A percentile compares a stretch with the other conserved stretches of the same genome.
phyloP scores from a whole-genome alignment of 2,113 vertebrate genomes.

The Cariama cristata region DNA sequence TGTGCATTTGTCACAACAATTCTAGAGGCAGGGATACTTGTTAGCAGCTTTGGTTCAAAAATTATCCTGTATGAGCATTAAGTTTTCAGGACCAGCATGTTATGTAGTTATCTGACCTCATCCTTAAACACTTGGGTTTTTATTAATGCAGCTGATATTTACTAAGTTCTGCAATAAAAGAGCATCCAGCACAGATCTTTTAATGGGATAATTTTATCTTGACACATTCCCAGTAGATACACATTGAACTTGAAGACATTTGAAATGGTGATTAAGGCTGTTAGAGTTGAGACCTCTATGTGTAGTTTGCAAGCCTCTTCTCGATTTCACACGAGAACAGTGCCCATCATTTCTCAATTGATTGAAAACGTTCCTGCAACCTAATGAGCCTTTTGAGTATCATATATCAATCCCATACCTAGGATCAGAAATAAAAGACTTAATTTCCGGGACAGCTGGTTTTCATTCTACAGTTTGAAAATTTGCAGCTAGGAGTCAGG shows the following conservation, averaged over 20 bases:
- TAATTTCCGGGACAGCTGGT: slow-evolving; percentile 17
- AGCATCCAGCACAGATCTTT: background rate
- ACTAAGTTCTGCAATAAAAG: background rate
- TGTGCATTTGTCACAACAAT: background rate
- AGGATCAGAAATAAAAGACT: slow-evolving; percentile 2
- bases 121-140: background rate
- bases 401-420: background rate
- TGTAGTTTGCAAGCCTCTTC: background rate
- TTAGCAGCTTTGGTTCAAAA: background rate
- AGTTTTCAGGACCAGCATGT: background rate
- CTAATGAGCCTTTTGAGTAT: background rate
- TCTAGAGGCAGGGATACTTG: background rate
- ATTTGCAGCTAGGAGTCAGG: background rate
- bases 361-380: background rate
- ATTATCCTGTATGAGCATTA: background rate
- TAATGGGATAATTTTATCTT: background rate
- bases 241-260: background rate
- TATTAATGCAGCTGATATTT: background rate
- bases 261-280: background rate
- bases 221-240: background rate
- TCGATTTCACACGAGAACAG: background rate
- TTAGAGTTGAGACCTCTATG: background rate
- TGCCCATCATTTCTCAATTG: background rate
- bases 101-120: background rate
- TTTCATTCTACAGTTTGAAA: slow-evolving; percentile 7